phyloP scores from a whole-genome alignment of 2,797 vertebrate genomes.

The Lagocephalus sceleratus region DNA sequence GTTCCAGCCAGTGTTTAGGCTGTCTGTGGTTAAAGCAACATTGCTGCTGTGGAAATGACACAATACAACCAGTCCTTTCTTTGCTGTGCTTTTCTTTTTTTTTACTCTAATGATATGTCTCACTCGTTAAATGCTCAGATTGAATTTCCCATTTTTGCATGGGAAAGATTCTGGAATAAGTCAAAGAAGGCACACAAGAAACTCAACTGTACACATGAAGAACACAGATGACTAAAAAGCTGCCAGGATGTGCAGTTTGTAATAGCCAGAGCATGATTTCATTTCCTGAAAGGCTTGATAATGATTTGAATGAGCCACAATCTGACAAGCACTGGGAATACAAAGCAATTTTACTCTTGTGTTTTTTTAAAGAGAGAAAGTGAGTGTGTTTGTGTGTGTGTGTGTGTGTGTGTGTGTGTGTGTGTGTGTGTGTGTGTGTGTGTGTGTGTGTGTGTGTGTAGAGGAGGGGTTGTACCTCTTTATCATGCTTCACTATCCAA shows the following conservation, averaged over 20 bases:
- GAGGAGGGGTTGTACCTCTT: conserved; percentile 50
- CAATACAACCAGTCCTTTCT: conserved; percentile 44
- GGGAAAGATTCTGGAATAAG: conserved; percentile 57
- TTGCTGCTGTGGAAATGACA: conserved; percentile 28
- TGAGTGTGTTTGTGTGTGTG: background rate
- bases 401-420: background rate
- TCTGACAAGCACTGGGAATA: conserved; percentile 34
- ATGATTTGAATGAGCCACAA: conserved; percentile 48
- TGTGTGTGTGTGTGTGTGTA: background rate
- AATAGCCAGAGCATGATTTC: conserved; percentile 52
- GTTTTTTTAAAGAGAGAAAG: conserved; percentile 48
- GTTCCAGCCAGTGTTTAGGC: conserved; percentile 21
- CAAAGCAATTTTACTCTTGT: conserved; percentile 57
- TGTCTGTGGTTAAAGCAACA: conserved; percentile 33
- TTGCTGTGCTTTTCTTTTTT: conserved; percentile 9
- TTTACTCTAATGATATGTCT: conserved; percentile 38
- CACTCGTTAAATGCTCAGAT: conserved; percentile 39
- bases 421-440: background rate
- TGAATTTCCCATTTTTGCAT: conserved; percentile 50
- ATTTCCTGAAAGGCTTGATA: conserved; percentile 63
- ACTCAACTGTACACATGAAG: conserved; percentile 37
- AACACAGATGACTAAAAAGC: conserved; percentile 25
- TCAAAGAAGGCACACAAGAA: conserved; percentile 40
- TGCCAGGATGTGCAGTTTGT: conserved; percentile 66
- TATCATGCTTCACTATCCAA: conserved; percentile 76